phyloP scores from a whole-genome alignment of 2,113 vertebrate genomes.

The Nipponia nippon region DNA sequence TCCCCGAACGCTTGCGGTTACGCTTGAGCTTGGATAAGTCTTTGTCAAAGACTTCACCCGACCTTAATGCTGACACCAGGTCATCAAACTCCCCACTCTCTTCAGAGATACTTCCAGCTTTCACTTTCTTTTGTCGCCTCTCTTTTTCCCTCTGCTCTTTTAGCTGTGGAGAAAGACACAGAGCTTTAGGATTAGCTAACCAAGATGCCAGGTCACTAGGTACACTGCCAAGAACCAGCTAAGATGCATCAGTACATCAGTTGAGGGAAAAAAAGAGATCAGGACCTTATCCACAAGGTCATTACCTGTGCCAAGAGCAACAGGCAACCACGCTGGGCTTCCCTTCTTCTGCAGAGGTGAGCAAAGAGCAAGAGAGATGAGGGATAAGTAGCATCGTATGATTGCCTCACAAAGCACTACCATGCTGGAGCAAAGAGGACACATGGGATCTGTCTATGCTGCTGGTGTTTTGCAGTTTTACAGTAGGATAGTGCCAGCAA shows the following conservation, averaged over 20 bases:
- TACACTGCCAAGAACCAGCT: not conserved
- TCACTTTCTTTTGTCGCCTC: slow-evolving; percentile 81
- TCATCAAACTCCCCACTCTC: slow-evolving; percentile 96
- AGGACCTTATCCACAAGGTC: not conserved
- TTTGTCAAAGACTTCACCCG: slow-evolving; percentile 97
- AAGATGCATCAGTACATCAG: not conserved
- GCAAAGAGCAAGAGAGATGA: not conserved
- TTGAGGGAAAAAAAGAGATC: not conserved
- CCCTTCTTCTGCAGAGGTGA: not conserved
- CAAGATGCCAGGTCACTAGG: not conserved
- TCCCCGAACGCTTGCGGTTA: slow-evolving; percentile 90
- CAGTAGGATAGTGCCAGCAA: not conserved
- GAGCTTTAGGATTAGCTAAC: not conserved
- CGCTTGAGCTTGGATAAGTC: slow-evolving; percentile 97
- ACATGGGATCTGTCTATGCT: not conserved
- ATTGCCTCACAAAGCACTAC: not conserved
- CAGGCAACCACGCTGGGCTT: not conserved
- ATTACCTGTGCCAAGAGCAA: not conserved
- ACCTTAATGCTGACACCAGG: slow-evolving; percentile 91
- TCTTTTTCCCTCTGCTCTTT: slow-evolving; percentile 95
- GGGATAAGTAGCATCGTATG: not conserved
- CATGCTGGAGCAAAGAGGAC: not conserved
- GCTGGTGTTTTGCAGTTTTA: not conserved
- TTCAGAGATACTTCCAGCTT: slow-evolving; percentile 76
- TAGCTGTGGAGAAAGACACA: slow-evolving; percentile 74